Evolutionary conservation across 2,797 vertebrate genomes (phyloP).

Genomic region (Sebastes matsubarae): DNA sequence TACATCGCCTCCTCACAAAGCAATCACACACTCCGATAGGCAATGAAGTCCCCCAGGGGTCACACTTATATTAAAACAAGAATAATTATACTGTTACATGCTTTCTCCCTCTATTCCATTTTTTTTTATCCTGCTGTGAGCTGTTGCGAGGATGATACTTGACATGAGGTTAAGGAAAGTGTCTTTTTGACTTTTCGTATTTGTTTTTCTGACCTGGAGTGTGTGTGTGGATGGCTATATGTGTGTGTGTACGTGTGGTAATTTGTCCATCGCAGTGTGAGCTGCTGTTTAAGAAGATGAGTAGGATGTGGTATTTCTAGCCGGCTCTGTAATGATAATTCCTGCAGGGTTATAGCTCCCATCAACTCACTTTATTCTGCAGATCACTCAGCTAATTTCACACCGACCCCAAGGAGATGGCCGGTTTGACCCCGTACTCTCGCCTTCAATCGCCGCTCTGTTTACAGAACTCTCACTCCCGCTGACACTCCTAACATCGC

Average conservation of each 20-base stretch:
- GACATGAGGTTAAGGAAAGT: slow-evolving; percentile 21
- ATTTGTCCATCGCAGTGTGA: background rate
- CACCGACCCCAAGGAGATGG: slow-evolving; percentile 38
- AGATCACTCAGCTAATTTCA: slow-evolving; percentile 58
- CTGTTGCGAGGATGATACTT: background rate
- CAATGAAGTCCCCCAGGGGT: slow-evolving; percentile 49
- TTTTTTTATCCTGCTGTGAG: background rate
- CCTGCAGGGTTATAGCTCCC: slow-evolving; percentile 28
- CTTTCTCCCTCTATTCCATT: background rate
- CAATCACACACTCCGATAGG: slow-evolving; percentile 73
- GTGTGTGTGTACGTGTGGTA: background rate
- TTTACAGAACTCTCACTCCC: background rate
- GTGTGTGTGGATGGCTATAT: background rate
- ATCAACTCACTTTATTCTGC: slow-evolving; percentile 33
- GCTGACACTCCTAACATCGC: background rate
- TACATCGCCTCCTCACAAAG: slow-evolving; percentile 58
- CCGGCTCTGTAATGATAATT: slow-evolving; percentile 25
- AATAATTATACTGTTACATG: slow-evolving; percentile 63
- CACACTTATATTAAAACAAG: slow-evolving; percentile 56
- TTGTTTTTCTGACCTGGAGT: background rate
- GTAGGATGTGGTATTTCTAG: background rate
- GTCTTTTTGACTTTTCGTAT: background rate
- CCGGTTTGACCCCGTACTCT: slow-evolving; percentile 19
- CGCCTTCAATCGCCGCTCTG: slow-evolving; percentile 19
- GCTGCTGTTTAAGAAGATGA: background rate